A percentile compares a stretch with the other conserved stretches of the same genome.
Conservation (phyloP, 2,797 vertebrate genomes). For the Pogonophryne albipinna region DNA sequence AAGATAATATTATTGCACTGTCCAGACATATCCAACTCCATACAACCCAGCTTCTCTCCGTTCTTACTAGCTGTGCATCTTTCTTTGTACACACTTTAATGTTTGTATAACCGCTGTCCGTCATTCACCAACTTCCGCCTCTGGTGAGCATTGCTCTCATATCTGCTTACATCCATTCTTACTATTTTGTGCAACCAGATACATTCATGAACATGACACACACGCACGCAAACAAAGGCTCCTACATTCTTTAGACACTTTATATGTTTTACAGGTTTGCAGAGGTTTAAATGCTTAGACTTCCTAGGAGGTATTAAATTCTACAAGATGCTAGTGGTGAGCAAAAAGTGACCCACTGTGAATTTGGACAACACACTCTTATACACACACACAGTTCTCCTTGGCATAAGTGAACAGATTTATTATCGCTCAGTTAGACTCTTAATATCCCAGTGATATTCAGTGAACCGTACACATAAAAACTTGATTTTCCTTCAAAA, state of each 20-base stretch:
- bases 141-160: constrained; percentile 9
- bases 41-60: constrained; percentile 26
- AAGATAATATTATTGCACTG: constrained; percentile 26
- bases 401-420: constrained; percentile 16
- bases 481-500: constrained; percentile 35
- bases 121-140: constrained; percentile 36
- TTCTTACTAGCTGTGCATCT: constrained; percentile 37
- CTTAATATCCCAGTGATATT: constrained; percentile 26
- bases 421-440: constrained; percentile 28
- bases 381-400: constrained; percentile 12
- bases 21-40: constrained; percentile 14
- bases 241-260: too few species aligned
- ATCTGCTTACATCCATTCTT: constrained; percentile 22
- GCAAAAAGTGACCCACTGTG: too few species aligned
- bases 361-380: too few species aligned
- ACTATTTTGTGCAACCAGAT: constrained; percentile 1
- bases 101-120: constrained; percentile 29
- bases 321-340: too few species aligned
- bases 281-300: too few species aligned
- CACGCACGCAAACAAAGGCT: constrained; percentile 13
- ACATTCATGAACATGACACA: neutral
- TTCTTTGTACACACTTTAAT: constrained; percentile 36
- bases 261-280: too few species aligned
- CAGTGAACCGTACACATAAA: constrained; percentile 31
- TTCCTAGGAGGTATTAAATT: too few species aligned